Evolutionary conservation across 1,140 invertebrate genomes (phyloP), one percentile per base, ranked within the genome.

Genomic region (Tetranychus cinnabarinus): DNA sequence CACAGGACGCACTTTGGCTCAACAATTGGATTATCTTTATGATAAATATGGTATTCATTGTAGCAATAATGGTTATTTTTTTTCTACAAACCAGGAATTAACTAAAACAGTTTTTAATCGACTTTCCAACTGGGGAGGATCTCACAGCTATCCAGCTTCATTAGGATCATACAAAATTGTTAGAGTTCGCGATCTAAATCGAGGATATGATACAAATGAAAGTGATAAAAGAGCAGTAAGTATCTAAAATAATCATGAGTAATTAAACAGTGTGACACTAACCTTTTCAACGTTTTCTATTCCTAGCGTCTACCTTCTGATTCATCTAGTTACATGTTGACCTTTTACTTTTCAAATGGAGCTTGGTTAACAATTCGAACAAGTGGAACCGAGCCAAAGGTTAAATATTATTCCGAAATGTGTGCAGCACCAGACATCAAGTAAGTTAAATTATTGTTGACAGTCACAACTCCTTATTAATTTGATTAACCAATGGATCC

Each of bases 341-440:
- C 90, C 2, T 93, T 97, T 71, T 80, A 79, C 15, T 93, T 97
- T 72, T 76, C 79, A 56, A 91, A 89, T 74, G 90, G 88, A 2
- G 78, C 87, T 63, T 80, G 86, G 8, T 77, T 84, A 0, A 97
- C 90, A 0, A 72, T 98, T 8, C 79, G 96, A 65, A 95, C 92
- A 0, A 96, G 90, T 75, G 96, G 96, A 31, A 99, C 96, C 0
- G 96, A 99, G 73, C 95, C 95, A 23, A 99, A 99, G 75, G 80
- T 97, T 61, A 97, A 97, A 75, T 97, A 95, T 72, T 97, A 97
- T 73, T 86, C 86, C 1, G 93, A 98, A 75, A 76, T 92, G 52
- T 82, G 83, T 66, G 81, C 82, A 65, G 69, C 76, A 23, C 81
- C 82, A 1, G 74, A 76, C 48, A 71, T 81, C 65, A 74, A 73